A percentile compares a stretch with the other conserved stretches of the same genome.
These are phyloP conservation scores for Colletes gigas DNA, from an alignment of 1,140 invertebrate species.

Conservation along the genomic window DNA sequence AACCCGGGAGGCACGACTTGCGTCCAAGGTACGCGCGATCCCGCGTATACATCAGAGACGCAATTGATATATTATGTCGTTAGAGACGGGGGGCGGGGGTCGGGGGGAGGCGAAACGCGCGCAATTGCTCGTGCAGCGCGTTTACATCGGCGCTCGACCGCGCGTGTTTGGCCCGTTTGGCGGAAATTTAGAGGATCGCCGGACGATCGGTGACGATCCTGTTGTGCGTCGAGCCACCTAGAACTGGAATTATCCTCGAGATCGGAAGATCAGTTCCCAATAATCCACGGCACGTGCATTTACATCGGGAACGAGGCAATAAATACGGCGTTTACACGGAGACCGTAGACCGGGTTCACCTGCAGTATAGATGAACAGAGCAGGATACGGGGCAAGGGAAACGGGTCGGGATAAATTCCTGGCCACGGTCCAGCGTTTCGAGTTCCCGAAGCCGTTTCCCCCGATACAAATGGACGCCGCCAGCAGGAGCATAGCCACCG, in stretches of 20 bases:
- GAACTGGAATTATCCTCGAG: conserved; percentile 62
- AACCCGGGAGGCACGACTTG: conserved; percentile 25
- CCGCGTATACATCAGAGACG: conserved; percentile 34
- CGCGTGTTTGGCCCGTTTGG: conserved; percentile 31
- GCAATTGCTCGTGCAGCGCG: conserved; percentile 39
- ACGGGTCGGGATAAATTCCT: conserved; percentile 69
- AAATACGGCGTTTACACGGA: conserved; percentile 70
- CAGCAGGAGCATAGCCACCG: conserved; percentile 32
- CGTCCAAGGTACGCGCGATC: conserved; percentile 13
- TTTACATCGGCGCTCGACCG: conserved; percentile 35
- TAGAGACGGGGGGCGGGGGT: not conserved
- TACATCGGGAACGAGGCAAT: conserved; percentile 71
- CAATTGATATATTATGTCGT: conserved; percentile 46
- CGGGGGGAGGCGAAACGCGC: not conserved
- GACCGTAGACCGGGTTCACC: conserved; percentile 54
- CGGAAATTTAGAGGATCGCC: conserved; percentile 40
- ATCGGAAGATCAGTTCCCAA: conserved; percentile 70
- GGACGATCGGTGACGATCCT: conserved; percentile 13
- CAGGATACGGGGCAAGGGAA: conserved; percentile 13
- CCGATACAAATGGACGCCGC: conserved; percentile 72
- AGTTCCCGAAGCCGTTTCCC: conserved; percentile 63
- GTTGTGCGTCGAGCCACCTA: conserved; percentile 11
- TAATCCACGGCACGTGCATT: conserved; percentile 72
- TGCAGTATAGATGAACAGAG: conserved; percentile 45
- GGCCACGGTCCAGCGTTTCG: conserved; percentile 71